Conservation (phyloP, 2,797 vertebrate genomes). For the Oryzias sinensis region DNA sequence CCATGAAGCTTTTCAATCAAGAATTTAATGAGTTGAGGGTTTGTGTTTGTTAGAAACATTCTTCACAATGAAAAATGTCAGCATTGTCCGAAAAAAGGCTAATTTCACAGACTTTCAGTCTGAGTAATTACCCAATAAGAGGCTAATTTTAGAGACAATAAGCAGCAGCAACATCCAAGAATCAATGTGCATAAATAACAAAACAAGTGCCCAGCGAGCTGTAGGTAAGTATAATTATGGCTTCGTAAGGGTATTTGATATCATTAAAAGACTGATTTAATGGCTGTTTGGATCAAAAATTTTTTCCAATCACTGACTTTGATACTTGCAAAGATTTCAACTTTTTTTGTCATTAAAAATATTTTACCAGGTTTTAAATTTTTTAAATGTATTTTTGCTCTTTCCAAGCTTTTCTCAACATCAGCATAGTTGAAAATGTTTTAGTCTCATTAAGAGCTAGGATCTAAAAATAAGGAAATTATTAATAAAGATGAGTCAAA, state of each 20-base stretch:
- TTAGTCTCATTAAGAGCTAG: no score
- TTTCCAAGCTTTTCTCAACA: no score
- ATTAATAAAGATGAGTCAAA: no score
- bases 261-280: slow-evolving; percentile 45
- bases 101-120: slow-evolving; percentile 42
- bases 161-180: slow-evolving; percentile 20
- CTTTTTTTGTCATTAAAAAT: no score
- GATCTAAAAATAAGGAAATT: no score
- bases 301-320: slow-evolving; percentile 21
- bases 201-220: slow-evolving; percentile 35
- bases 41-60: no score
- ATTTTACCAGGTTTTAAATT: no score
- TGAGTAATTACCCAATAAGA: slow-evolving; percentile 40
- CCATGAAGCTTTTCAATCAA: slow-evolving; percentile 8
- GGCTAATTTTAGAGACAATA: slow-evolving; percentile 29
- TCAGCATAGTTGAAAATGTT: no score
- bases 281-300: slow-evolving; percentile 55
- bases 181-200: slow-evolving; percentile 46
- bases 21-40: not conserved
- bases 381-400: no score
- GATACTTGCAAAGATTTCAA: not conserved
- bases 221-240: slow-evolving; percentile 50
- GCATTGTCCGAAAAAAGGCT: slow-evolving; percentile 29
- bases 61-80: not conserved
- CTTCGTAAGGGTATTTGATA: slow-evolving; percentile 42